These are phyloP conservation scores for Aeoliscus strigatus DNA, from an alignment of 2,797 vertebrate species.

Conservation along the genomic window DNA sequence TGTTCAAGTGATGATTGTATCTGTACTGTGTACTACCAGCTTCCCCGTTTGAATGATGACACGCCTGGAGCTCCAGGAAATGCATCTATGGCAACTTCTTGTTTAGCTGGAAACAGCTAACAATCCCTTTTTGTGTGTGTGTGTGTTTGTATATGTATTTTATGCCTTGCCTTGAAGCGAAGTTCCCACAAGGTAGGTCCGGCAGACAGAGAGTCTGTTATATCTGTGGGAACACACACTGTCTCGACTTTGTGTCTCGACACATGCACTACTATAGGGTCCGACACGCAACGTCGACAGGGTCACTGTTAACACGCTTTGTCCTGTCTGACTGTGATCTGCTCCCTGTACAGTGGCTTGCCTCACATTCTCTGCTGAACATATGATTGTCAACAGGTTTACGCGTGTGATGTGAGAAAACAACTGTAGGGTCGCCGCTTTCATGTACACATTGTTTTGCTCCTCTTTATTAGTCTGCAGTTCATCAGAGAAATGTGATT, in stretches of 20 bases:
- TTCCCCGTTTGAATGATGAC: conserved; percentile 35
- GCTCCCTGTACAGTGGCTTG: conserved; percentile 47
- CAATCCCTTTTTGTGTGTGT: conserved; percentile 47
- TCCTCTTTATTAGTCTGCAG: too few species aligned
- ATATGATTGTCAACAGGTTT: conserved; percentile 15
- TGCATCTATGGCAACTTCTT: conserved; percentile 50
- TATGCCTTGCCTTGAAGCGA: conserved; percentile 78
- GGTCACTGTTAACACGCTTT: conserved; percentile 41
- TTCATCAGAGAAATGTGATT: too few species aligned
- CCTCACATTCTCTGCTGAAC: conserved; percentile 36
- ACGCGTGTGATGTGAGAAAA: conserved; percentile 22
- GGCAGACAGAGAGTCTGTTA: conserved; percentile 47
- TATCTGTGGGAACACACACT: conserved; percentile 64
- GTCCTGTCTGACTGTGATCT: conserved; percentile 55
- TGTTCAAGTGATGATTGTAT: conserved; percentile 15
- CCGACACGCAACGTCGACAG: conserved; percentile 16
- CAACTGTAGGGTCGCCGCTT: too few species aligned
- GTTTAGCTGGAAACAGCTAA: conserved; percentile 66
- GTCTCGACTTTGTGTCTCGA: conserved; percentile 48
- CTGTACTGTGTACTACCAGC: conserved; percentile 13
- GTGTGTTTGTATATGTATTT: conserved; percentile 62
- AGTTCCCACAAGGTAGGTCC: conserved; percentile 80
- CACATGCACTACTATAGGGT: conserved; percentile 11
- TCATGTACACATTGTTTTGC: too few species aligned
- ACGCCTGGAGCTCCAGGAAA: conserved; percentile 38